Conservation (phyloP, 2,888 invertebrate species). For the Rhaphigaster nebulosa region DNA sequence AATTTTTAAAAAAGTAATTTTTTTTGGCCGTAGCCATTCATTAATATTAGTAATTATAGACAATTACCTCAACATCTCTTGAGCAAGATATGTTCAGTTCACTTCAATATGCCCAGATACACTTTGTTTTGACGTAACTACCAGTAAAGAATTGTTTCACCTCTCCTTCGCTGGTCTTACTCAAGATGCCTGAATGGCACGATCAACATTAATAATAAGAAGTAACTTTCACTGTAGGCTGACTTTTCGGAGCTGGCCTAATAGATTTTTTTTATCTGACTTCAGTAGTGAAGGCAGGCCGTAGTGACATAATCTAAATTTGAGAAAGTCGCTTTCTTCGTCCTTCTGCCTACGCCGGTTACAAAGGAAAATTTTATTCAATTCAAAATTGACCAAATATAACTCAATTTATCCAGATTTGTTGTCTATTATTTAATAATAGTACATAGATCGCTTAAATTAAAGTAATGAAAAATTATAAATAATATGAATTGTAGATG, state of each 20-base stretch:
- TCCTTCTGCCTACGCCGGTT: neutral
- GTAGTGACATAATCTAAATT: constrained; percentile 19
- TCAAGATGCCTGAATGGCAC: neutral
- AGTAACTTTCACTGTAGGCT: neutral
- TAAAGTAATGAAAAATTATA: no score
- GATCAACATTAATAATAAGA: neutral
- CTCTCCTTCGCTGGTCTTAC: neutral
- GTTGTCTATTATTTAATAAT: neutral
- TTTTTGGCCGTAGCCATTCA: neutral
- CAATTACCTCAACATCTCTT: neutral
- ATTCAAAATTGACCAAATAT: neutral
- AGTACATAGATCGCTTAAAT: no score
- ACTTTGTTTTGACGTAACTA: neutral
- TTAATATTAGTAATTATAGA: neutral
- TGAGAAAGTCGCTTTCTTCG: constrained; percentile 39
- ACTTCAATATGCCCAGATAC: neutral
- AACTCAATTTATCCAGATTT: neutral
- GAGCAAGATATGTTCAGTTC: no score
- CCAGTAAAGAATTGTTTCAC: neutral
- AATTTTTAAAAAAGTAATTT: neutral
- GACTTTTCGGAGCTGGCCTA: neutral
- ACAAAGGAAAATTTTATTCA: neutral
- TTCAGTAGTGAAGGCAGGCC: neutral
- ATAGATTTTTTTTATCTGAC: constrained; percentile 16
- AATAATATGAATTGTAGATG: no score